Base-by-base conservation (phyloP, 2,797 vertebrate species). In the Poecilia velifera region DNA sequence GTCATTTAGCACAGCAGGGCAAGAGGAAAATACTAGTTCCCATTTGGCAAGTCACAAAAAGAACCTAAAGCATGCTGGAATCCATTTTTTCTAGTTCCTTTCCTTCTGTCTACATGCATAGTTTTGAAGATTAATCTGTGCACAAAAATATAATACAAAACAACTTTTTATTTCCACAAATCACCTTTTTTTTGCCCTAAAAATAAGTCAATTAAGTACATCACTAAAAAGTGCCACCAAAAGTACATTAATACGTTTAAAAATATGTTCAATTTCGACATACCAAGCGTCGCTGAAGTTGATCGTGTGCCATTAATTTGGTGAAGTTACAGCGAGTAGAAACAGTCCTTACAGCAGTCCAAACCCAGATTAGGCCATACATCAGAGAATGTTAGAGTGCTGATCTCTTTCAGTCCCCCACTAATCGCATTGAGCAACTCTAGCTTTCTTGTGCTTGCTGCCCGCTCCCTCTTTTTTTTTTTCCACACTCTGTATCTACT, bases 381-480 rank as follows among this genome's bases (percentile, higher is more conserved):
- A 93, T 94, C 92, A 92, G 86, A 92, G 88, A 90, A 82, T 36
- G 84, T 88, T 74, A 72, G 87, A 91, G 89, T 90, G 91, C 43
- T 36, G 89, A 91, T 93, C 89, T 85, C 89, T 92, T 92, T 94
- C 89, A 91, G 83, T 88, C 80, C 72, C 83, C 85, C 81, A 25
- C 88, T 95, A 93, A 94, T 94, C 90, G 73, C 89, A 88, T 90
- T 88, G 88, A 94, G 88, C 88, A 86, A 91, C 88, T 87, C 87
- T 80, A 47, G 88, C 34, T 93, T 83, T 85, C 47, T 79, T 77
- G 85, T 57, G 82, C 80, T 84, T 84, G 55, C 77, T 89, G 81
- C 84, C 88, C 83, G 64, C 87, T 86, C 20, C 31, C 43, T 45
- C 2, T 84, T 82, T 82, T 74, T 82, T 84, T 74, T 82, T 84